A percentile compares a stretch with the other conserved stretches of the same genome.
Conservation (phyloP, 2,797 vertebrate genomes). For the Eulemur rubriventer region DNA sequence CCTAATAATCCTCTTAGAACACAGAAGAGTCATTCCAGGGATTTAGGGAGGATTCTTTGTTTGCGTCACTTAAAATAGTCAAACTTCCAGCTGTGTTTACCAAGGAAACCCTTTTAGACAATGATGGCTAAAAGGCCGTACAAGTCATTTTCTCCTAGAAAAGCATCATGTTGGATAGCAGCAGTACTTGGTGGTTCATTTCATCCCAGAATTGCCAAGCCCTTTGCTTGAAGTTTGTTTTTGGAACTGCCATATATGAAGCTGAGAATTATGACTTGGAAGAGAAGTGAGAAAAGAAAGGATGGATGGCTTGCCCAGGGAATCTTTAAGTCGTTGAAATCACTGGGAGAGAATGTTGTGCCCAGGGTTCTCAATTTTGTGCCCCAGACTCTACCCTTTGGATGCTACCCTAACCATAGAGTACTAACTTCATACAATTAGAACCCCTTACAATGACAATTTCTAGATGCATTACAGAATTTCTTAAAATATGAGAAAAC, state of each 20-base stretch:
- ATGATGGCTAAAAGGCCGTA: neutral
- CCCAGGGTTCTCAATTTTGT: neutral
- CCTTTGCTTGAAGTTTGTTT: neutral
- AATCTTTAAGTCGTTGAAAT: neutral
- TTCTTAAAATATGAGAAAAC: constrained; percentile 45
- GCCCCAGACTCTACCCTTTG: neutral
- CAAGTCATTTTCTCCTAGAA: neutral
- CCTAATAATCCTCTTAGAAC: constrained; percentile 31
- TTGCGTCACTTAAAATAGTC: constrained; percentile 32
- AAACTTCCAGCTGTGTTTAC: constrained; percentile 32
- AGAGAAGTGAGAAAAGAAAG: constrained; percentile 11
- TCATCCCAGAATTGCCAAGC: neutral
- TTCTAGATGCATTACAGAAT: neutral
- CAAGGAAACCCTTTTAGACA: constrained; percentile 23
- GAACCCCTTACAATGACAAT: constrained; percentile 13
- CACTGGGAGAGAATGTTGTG: neutral
- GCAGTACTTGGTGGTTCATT: neutral
- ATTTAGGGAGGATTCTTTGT: constrained; percentile 8
- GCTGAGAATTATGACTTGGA: neutral
- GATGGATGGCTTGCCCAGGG: neutral
- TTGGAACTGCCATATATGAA: neutral
- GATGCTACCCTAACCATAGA: neutral
- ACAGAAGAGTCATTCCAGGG: constrained; percentile 6
- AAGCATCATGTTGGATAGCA: neutral
- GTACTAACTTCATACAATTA: neutral